A percentile compares a stretch with the other conserved stretches of the same genome.
Conservation (phyloP, 2,888 invertebrate species). For the Ochlodes sylvanus region DNA sequence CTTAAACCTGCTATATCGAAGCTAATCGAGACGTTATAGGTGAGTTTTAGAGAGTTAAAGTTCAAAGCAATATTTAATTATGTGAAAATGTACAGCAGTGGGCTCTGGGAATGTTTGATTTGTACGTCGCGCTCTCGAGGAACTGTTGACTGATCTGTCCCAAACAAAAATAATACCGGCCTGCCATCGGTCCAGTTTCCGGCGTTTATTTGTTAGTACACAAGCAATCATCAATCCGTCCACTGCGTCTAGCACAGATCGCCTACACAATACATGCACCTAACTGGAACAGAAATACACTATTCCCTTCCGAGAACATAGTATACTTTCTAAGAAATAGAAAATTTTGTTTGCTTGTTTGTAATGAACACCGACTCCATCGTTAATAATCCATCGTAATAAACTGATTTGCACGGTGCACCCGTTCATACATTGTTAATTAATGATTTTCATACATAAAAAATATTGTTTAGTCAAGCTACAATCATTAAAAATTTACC, state of each 20-base stretch:
- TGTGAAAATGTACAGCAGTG: neutral
- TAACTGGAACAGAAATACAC: slow-evolving; percentile 16
- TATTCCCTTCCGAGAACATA: slow-evolving; percentile 1
- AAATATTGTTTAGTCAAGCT: too few relatives aligned
- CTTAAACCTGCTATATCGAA: slow-evolving; percentile 55
- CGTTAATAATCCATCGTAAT: neutral
- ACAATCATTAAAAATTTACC: too few relatives aligned
- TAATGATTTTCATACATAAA: too few relatives aligned
- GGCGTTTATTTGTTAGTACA: slow-evolving; percentile 6
- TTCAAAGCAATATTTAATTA: slow-evolving; percentile 3
- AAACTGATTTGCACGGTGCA: neutral
- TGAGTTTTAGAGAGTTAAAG: slow-evolving; percentile 35
- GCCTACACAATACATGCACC: slow-evolving; percentile 11
- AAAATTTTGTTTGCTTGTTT: slow-evolving; percentile 6
- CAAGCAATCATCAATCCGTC: neutral
- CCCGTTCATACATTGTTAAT: too few relatives aligned
- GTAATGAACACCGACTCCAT: neutral
- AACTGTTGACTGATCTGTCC: slow-evolving; percentile 15
- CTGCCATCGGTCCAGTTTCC: neutral
- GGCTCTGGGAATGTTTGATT: too few relatives aligned
- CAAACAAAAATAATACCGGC: slow-evolving; percentile 17
- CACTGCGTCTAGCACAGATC: neutral
- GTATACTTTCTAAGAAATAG: slow-evolving; percentile 29
- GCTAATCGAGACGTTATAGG: slow-evolving; percentile 38
- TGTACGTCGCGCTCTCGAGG: neutral